Percentiles rank a stretch among this genome's conserved stretches.
These are phyloP conservation scores for Drosophila peninsularis DNA, from an alignment of 2,888 invertebrate species.

Conservation along the genomic window DNA sequence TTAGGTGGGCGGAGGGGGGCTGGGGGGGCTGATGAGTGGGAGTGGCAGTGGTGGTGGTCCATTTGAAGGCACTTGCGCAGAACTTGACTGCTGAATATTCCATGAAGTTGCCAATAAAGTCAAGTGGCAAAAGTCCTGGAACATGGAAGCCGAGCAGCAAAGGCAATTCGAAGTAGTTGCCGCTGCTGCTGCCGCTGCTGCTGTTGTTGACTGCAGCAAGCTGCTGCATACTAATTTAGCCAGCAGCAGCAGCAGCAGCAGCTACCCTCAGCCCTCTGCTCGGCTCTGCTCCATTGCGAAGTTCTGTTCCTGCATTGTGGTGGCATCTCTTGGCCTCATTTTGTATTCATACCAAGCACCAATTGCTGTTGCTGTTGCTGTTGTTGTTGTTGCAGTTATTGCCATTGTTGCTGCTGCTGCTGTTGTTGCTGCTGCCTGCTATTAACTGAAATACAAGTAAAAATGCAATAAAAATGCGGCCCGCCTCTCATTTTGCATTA, in stretches of 20 bases:
- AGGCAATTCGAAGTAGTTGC: constrained; percentile 12
- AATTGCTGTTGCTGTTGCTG: constrained; percentile 66
- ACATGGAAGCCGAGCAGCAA: constrained; percentile 27
- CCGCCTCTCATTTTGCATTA: constrained; percentile 79
- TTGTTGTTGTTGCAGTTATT: constrained; percentile 30
- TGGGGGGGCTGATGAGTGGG: constrained; percentile 2
- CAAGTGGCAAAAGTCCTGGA: constrained; percentile 76
- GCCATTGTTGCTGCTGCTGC: constrained; percentile 27
- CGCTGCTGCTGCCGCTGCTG: constrained; percentile 29
- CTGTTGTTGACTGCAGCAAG: constrained; percentile 62
- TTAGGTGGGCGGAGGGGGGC: neutral
- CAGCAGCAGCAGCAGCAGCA: neutral
- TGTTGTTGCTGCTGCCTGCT: constrained; percentile 51
- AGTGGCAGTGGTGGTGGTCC: constrained; percentile 19
- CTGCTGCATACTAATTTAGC: constrained; percentile 77
- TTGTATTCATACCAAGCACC: constrained; percentile 84
- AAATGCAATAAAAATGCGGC: constrained; percentile 74
- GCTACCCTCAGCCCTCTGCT: neutral
- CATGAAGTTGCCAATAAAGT: constrained; percentile 83
- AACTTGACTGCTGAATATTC: constrained; percentile 79
- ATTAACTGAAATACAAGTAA: constrained; percentile 78
- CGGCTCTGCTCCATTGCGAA: neutral
- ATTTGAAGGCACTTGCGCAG: constrained; percentile 73
- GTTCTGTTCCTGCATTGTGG: constrained; percentile 61
- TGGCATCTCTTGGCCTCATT: constrained; percentile 77